Evolutionary conservation across 2,888 invertebrate species (phyloP), one percentile per base, ranked within the genome.

Genomic region (Coecobrya sp.): DNA sequence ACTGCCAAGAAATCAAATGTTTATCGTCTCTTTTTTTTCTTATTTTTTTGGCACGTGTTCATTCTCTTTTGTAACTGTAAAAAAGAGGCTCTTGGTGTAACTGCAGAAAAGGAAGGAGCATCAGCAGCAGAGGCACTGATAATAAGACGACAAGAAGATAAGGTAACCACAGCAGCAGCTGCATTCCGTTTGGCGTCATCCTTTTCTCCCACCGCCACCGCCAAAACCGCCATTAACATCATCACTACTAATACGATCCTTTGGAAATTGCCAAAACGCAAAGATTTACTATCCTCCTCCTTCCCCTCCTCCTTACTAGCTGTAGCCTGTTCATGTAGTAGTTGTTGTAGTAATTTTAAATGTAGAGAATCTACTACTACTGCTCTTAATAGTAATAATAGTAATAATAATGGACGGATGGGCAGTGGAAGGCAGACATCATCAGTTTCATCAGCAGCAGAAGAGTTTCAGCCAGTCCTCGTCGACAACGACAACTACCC

Each of bases 331-430:
- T 49, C 52, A 79, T 79, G 79, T 79, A 25, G 27, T 52, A 25
- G 52, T 52, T 52, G 22, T 45, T 45, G 45, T 19, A 73, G 8
- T 16, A 70, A 30, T 36, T 25, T n/a, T 27, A n/a, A n/a, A n/a
- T n/a, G n/a, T n/a, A n/a, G n/a, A n/a, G n/a, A n/a, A n/a, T n/a
- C n/a, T n/a, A n/a, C n/a, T n/a, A n/a, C n/a, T n/a, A n/a, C n/a
- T n/a, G 7, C 36, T 36, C 36, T 36, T 49, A 52, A 8, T 49
- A 79, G 25, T 52, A 52, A 79, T 79, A 79, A 22, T 76, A 76
- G 79, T 45, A n/a, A 86, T 86, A 79, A 89, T 49, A 19, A 91
- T 91, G 90, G 90, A 91, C 59, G 90, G 90, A 22, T 91, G 90
- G 90, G 42, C 45, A 59, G 79, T 91, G 45, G 86, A 86, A 68